Percentiles rank a stretch among this genome's conserved stretches.
phyloP scores from a whole-genome alignment of 2,888 invertebrate genomes.

The Zhengitettix transpicula region DNA sequence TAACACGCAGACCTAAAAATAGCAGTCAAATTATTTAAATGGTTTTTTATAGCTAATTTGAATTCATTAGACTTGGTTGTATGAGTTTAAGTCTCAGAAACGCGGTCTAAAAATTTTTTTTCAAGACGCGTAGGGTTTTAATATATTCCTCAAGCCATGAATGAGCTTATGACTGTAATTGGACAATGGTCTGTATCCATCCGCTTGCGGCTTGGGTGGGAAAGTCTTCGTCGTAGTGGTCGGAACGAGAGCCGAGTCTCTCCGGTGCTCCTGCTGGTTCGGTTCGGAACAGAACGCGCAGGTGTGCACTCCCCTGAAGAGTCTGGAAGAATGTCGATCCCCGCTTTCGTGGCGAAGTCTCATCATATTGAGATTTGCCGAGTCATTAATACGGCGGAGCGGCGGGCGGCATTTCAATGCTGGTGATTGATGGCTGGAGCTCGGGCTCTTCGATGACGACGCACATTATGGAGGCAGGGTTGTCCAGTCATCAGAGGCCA shows the following conservation, averaged over 20 bases:
- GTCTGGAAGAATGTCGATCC: too few relatives aligned
- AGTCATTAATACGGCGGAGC: constrained; percentile 10
- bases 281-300: background rate
- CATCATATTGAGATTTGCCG: constrained; percentile 10
- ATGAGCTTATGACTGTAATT: too few relatives aligned
- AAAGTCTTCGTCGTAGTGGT: background rate
- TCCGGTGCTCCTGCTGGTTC: background rate
- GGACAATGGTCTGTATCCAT: background rate
- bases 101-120: too few relatives aligned
- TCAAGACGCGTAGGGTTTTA: too few relatives aligned
- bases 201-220: background rate
- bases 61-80: too few relatives aligned
- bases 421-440: constrained; percentile 5
- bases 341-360: background rate
- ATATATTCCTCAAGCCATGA: too few relatives aligned
- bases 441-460: constrained; percentile 1
- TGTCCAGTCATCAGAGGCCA: background rate
- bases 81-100: too few relatives aligned
- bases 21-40: too few relatives aligned
- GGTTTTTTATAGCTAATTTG: too few relatives aligned
- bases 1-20: too few relatives aligned
- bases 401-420: background rate
- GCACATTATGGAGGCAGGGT: background rate
- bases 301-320: background rate
- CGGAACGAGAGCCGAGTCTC: background rate